Conservation (phyloP, 2,888 invertebrate species). For the Ommatoiulus sabulosus region DNA sequence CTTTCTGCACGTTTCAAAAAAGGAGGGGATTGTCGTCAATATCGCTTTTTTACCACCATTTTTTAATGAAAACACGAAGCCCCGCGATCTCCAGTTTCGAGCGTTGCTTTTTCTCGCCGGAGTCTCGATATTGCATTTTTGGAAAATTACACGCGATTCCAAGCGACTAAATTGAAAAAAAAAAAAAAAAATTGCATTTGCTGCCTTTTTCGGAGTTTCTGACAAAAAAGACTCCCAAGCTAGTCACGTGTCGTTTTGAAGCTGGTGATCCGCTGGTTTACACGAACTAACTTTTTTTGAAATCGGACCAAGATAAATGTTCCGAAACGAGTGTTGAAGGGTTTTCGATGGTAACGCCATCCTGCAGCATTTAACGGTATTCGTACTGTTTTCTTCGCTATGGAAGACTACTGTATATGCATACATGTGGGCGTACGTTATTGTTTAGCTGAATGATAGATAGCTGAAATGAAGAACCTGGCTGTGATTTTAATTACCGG, state of each 20-base stretch:
- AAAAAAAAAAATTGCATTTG: not conserved
- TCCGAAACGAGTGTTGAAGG: not conserved
- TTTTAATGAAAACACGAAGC: conserved; percentile 42
- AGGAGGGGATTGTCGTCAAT: not conserved
- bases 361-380: too few species aligned
- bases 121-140: not conserved
- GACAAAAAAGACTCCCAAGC: not conserved
- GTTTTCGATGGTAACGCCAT: not conserved
- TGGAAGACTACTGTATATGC: too few species aligned
- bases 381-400: too few species aligned
- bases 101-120: not conserved
- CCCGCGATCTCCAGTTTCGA: conserved; percentile 27
- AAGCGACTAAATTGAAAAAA: not conserved
- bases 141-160: not conserved
- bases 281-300: not conserved
- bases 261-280: not conserved
- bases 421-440: too few species aligned
- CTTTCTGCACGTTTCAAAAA: conserved; percentile 7
- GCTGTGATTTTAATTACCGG: too few species aligned
- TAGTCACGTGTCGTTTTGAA: not conserved
- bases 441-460: too few species aligned
- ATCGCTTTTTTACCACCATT: not conserved
- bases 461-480: too few species aligned
- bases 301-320: not conserved
- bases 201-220: not conserved